Conservation (phyloP, 1,140 invertebrate genomes). For the Notospermus geniculatus region DNA sequence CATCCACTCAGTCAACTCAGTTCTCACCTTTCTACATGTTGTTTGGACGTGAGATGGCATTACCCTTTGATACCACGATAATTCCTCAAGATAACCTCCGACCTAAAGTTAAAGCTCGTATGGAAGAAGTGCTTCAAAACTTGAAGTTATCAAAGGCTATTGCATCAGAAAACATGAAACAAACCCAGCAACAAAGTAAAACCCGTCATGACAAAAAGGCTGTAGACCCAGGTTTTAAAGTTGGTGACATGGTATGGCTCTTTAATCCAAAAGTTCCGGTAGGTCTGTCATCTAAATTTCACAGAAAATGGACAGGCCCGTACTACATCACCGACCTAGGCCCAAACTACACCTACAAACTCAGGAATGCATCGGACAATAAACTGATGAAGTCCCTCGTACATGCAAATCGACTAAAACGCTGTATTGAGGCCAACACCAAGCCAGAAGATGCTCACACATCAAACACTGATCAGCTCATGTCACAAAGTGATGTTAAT, state of each 20-base stretch:
- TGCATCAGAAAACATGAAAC: background rate
- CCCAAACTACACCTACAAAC: conserved; percentile 18
- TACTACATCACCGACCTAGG: background rate
- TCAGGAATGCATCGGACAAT: conserved; percentile 9
- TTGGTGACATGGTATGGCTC: background rate
- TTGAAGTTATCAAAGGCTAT: background rate
- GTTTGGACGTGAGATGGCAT: background rate
- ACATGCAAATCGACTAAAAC: conserved; percentile 1
- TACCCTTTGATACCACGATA: background rate
- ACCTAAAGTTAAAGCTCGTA: background rate
- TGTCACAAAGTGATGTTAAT: too few species aligned
- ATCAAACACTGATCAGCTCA: too few species aligned
- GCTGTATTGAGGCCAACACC: too few species aligned
- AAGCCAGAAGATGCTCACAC: too few species aligned
- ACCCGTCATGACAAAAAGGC: conserved; percentile 2
- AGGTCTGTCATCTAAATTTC: background rate
- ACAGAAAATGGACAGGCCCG: conserved; percentile 7
- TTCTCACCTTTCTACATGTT: conserved; percentile 4
- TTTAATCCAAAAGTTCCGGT: background rate
- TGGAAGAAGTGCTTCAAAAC: background rate
- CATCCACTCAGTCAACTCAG: conserved; percentile 1
- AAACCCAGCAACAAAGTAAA: background rate
- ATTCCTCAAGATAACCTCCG: background rate
- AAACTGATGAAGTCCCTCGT: background rate
- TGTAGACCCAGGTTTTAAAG: background rate